Evolutionary conservation across 2,797 vertebrate species (phyloP), one percentile per base, ranked within the genome.

Genomic region (Naso thynnoides): DNA sequence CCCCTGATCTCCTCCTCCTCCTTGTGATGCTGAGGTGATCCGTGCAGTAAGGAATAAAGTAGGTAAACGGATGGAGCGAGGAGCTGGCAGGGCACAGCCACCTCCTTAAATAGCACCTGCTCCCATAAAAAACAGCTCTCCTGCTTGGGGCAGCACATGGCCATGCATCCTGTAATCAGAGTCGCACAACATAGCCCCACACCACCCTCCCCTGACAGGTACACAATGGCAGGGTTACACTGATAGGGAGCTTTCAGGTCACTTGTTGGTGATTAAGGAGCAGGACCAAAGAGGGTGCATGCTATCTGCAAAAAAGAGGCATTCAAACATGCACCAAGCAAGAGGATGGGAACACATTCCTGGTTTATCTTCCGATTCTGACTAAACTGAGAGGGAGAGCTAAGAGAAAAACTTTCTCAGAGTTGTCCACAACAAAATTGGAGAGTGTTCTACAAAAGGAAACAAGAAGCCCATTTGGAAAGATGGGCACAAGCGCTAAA

Each of bases 161-260:
- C 87, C 92, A 93, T 94, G 93, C 94, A 88, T 93, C 86, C 86
- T 93, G 95, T 95, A 94, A 96, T 92, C 89, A 92, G 94, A 96
- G 93, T 93, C 87, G 85, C 77, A 74, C 86, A 76, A 81, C 80
- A 88, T 78, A 79, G 78, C 73, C 68, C 60, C 54, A 57, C 89
- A 73, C 84, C 85, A 69, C 87, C 85, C 91, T 88, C 88, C 86
- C 90, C 85, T 76, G 85, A 92, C 88, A 93, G 90, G 81, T 84
- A 91, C 83, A 89, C 91, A 87, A 81, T 82, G 84, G 81, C 84
- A 91, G 88, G 81, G 86, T 90, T 81, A 88, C 87, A 92, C 80
- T 82, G 91, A 89, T 79, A 88, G 83, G 87, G 74, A 82, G 86
- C 89, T 92, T 93, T 92, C 91, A 92, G 90, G 86, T 89, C 80